Percentiles rank a stretch among this genome's conserved stretches.
Evolutionary conservation across 2,113 vertebrate species (phyloP).

Genomic region (Cynocephalus volans): DNA sequence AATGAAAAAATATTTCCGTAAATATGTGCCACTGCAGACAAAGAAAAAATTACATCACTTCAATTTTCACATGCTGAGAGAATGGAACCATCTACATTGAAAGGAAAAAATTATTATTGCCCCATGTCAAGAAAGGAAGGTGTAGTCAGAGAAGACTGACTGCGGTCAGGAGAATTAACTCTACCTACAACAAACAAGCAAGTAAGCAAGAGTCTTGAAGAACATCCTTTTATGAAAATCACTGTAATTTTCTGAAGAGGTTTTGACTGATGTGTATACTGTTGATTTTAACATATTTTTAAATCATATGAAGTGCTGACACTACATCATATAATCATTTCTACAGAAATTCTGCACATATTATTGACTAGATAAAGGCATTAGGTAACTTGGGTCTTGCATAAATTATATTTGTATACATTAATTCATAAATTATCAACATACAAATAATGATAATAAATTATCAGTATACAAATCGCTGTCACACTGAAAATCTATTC

Average conservation of each 20-base stretch:
- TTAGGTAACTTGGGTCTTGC: constrained; percentile 67
- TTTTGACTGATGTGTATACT: not conserved
- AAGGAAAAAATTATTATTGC: constrained; percentile 56
- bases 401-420: constrained; percentile 82
- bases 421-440: no score
- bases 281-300: constrained; percentile 72
- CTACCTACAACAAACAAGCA: not conserved
- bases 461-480: constrained; percentile 79
- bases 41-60: not conserved
- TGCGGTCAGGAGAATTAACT: not conserved
- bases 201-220: not conserved
- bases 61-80: constrained; percentile 29
- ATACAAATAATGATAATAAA: constrained; percentile 61
- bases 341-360: constrained; percentile 78
- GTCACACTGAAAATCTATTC: constrained; percentile 48
- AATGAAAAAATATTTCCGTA: constrained; percentile 1
- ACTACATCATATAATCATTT: constrained; percentile 71
- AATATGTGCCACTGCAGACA: not conserved
- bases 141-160: not conserved
- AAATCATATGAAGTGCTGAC: not conserved
- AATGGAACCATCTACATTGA: not conserved
- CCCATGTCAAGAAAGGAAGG: not conserved
- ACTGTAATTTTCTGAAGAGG: constrained; percentile 26
- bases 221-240: constrained; percentile 38
- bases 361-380: constrained; percentile 75